A percentile compares a stretch with the other conserved stretches of the same genome.
Evolutionary conservation across 2,888 invertebrate species (phyloP).

Genomic region (Ectemnius cavifrons): DNA sequence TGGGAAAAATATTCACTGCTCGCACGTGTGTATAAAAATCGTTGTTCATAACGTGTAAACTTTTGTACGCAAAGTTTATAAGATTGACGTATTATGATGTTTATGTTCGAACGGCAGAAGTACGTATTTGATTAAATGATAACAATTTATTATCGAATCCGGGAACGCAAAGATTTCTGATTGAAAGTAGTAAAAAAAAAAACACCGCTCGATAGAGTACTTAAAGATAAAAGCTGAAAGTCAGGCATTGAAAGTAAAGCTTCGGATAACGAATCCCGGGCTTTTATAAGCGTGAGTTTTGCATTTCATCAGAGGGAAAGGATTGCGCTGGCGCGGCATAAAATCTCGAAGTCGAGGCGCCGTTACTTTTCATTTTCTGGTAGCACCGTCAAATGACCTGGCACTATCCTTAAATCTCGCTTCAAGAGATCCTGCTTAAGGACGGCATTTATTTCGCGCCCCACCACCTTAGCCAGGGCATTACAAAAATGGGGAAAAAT

Average conservation of each 20-base stretch:
- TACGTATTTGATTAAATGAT: too few relatives aligned
- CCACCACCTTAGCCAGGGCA: conserved; percentile 35
- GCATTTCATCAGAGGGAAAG: conserved; percentile 9
- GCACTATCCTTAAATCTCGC: conserved; percentile 53
- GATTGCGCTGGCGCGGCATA: conserved; percentile 15
- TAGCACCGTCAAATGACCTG: conserved; percentile 54
- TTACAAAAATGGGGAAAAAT: conserved; percentile 60
- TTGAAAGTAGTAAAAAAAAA: too few relatives aligned
- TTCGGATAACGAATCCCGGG: background rate
- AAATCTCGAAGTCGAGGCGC: conserved; percentile 48
- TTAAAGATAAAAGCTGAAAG: background rate
- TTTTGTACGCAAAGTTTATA: too few relatives aligned
- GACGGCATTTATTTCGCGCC: conserved; percentile 57
- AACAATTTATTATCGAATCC: too few relatives aligned
- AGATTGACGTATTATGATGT: too few relatives aligned
- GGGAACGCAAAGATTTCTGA: too few relatives aligned
- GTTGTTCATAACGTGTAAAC: too few relatives aligned
- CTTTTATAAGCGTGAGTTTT: conserved; percentile 19
- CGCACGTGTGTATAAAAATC: too few relatives aligned
- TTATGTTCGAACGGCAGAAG: too few relatives aligned
- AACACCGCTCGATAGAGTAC: background rate
- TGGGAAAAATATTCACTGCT: too few relatives aligned
- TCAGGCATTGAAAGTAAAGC: background rate
- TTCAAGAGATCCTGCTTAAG: conserved; percentile 57
- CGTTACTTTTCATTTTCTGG: conserved; percentile 56